Percentiles rank a stretch among this genome's conserved stretches.
Conservation (phyloP, 1,140 invertebrate genomes). For the Charaxes varanes region DNA sequence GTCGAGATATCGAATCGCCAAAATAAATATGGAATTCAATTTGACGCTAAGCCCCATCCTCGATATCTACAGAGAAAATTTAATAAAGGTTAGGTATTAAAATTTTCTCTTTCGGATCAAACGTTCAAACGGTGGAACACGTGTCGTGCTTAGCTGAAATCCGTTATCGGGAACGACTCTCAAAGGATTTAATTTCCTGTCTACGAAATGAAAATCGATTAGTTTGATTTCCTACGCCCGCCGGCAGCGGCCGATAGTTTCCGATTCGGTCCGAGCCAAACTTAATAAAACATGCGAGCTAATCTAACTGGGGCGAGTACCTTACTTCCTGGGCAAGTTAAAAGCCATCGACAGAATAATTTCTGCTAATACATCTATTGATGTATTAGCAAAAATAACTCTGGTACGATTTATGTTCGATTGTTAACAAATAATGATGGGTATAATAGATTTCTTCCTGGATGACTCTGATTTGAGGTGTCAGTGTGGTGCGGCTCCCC, state of each 20-base stretch:
- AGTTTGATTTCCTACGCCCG: conserved; percentile 67
- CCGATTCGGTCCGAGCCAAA: conserved; percentile 44
- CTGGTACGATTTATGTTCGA: too few relatives aligned
- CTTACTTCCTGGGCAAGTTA: conserved; percentile 11
- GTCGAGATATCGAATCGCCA: conserved; percentile 18
- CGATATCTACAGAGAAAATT: conserved; percentile 34
- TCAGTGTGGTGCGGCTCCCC: too few relatives aligned
- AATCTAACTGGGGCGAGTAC: conserved; percentile 28
- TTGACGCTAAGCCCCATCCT: conserved; percentile 21
- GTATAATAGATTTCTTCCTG: too few relatives aligned
- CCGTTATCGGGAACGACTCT: conserved; percentile 61
- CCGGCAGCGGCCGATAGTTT: conserved; percentile 58
- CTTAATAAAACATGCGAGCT: conserved; percentile 59
- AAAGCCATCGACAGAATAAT: not conserved
- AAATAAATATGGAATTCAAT: conserved; percentile 34
- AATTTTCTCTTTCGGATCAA: conserved; percentile 29
- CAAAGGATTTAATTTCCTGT: conserved; percentile 72
- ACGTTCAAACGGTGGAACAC: conserved; percentile 41
- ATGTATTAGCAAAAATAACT: too few relatives aligned
- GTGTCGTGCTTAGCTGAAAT: conserved; percentile 67
- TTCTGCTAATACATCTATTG: too few relatives aligned
- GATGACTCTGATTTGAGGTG: too few relatives aligned
- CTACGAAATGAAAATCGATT: conserved; percentile 71
- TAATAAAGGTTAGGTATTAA: conserved; percentile 42
- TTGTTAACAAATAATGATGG: too few relatives aligned